A percentile compares a stretch with the other conserved stretches of the same genome.
phyloP scores from a whole-genome alignment of 2,797 vertebrate species.

The Nyctibius grandis region DNA sequence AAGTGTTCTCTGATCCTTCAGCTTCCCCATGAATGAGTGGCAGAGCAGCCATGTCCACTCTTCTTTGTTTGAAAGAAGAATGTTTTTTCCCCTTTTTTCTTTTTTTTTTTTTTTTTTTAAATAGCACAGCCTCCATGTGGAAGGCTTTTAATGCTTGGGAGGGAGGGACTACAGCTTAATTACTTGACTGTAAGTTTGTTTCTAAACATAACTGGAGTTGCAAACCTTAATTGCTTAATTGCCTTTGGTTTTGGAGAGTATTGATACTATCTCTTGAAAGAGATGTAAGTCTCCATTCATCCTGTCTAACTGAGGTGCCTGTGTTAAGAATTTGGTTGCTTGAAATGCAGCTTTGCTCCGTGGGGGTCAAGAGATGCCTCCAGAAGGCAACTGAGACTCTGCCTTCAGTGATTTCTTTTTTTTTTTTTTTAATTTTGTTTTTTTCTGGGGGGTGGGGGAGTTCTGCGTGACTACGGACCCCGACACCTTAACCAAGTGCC shows the following conservation, averaged over 20 bases:
- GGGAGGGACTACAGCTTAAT: conserved; percentile 36
- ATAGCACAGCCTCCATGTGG: not conserved
- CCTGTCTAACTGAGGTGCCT: conserved; percentile 65
- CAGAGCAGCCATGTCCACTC: conserved; percentile 4
- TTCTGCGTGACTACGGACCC: not conserved
- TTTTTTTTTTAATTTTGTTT: not conserved
- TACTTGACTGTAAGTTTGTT: conserved; percentile 43
- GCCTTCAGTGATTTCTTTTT: not conserved
- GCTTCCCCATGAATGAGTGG: conserved; percentile 51
- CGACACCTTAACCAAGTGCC: conserved; percentile 62
- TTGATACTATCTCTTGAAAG: not conserved
- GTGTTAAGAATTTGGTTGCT: conserved; percentile 32
- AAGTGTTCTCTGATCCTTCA: conserved; percentile 57
- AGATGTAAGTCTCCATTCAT: conserved; percentile 37
- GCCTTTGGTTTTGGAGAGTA: conserved; percentile 36
- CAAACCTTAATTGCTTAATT: conserved; percentile 22
- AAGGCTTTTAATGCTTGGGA: conserved; percentile 29
- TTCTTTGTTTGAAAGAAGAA: conserved; percentile 41
- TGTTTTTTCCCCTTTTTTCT: not conserved
- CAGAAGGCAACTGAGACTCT: conserved; percentile 14
- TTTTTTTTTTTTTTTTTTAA: not conserved
- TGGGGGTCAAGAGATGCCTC: not conserved
- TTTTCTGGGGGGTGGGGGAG: not conserved
- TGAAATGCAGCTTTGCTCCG: not conserved
- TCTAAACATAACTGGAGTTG: conserved; percentile 20